These are phyloP conservation scores for Bellardia bayeri DNA, from an alignment of 2,888 invertebrate genomes.

Conservation along the genomic window DNA sequence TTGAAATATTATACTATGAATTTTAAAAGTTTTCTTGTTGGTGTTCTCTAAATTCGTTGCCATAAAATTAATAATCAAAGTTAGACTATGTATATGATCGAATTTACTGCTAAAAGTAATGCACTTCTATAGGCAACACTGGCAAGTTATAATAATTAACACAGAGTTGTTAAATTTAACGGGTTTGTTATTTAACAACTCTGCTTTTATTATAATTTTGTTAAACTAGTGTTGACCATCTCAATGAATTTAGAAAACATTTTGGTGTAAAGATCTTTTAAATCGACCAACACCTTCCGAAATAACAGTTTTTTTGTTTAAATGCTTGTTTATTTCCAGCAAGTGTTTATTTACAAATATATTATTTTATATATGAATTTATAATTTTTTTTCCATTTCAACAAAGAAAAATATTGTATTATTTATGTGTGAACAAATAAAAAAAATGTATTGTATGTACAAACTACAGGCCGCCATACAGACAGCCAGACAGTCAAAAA, in stretches of 20 bases:
- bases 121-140: too few relatives aligned
- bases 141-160: too few relatives aligned
- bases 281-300: background rate
- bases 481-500: background rate
- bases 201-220: too few relatives aligned
- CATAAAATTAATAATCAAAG: background rate
- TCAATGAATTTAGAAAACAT: too few relatives aligned
- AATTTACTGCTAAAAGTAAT: background rate
- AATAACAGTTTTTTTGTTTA: background rate
- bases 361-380: conserved; percentile 10
- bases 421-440: conserved; percentile 49
- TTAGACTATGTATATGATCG: background rate
- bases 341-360: conserved; percentile 51
- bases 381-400: background rate
- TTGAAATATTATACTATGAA: conserved; percentile 53
- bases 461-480: conserved; percentile 1
- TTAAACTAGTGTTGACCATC: too few relatives aligned
- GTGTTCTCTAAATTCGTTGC: background rate
- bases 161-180: too few relatives aligned
- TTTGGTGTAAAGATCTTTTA: background rate
- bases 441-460: conserved; percentile 17
- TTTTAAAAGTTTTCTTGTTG: conserved; percentile 2
- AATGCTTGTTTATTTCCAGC: conserved; percentile 1
- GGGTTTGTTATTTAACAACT: too few relatives aligned
- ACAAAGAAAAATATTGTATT: conserved; percentile 23